A percentile compares a stretch with the other conserved stretches of the same genome.
These are phyloP conservation scores for Stichodactyla helianthus DNA, from an alignment of 64 coral and sea anemone species.

Conservation along the genomic window DNA sequence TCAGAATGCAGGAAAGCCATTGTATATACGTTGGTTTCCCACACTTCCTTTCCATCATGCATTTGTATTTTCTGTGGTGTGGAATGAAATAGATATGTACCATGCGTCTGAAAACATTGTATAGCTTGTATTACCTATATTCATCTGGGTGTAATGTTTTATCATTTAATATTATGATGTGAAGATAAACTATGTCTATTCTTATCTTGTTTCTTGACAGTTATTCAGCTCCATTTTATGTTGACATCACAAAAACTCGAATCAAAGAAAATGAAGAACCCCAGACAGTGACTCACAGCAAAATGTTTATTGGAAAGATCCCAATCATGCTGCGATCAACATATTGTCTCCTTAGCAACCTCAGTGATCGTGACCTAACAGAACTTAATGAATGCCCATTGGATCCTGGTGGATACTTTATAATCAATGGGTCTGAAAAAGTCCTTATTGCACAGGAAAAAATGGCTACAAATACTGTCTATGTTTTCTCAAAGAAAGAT, in stretches of 20 bases:
- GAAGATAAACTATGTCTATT: background rate
- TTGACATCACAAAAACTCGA: constrained; percentile 97
- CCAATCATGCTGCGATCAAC: constrained; percentile 99
- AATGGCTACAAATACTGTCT: constrained; percentile 99
- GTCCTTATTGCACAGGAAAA: constrained; percentile 98
- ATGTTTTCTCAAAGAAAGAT: constrained; percentile 98
- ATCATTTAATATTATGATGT: no score
- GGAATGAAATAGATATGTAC: no score
- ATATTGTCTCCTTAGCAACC: constrained; percentile 81
- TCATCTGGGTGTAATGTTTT: no score
- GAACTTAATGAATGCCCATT: constrained; percentile 98
- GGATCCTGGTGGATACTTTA: constrained; percentile 97
- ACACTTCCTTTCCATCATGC: no score
- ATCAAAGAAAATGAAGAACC: constrained; percentile 90
- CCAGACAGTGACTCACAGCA: constrained; percentile 76
- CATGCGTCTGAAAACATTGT: no score
- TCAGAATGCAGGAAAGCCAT: no score
- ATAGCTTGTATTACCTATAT: no score
- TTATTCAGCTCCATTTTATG: constrained; percentile 97
- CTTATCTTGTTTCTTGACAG: constrained; percentile 31
- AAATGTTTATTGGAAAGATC: constrained; percentile 99
- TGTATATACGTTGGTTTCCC: no score
- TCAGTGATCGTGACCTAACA: constrained; percentile 95
- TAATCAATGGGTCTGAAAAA: constrained; percentile 99
- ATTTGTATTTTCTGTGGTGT: no score